Evolutionary conservation across 2,888 invertebrate genomes (phyloP).

Genomic region (Zele albiditarsus): DNA sequence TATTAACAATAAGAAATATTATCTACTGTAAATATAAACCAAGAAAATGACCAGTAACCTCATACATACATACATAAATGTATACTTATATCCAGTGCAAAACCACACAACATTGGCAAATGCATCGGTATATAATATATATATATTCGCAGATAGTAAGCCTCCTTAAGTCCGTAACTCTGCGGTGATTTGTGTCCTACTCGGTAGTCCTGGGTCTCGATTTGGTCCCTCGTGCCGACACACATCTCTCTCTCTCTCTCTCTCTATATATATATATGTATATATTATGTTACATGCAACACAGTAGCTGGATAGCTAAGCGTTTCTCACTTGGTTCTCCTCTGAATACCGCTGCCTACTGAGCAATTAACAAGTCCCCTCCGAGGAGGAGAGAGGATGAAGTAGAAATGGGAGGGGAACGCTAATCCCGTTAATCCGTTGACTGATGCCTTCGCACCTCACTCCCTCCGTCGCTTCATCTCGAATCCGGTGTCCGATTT

Average conservation of each 20-base stretch:
- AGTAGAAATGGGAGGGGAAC: background rate
- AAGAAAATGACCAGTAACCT: background rate
- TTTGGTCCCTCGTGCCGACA: constrained; percentile 24
- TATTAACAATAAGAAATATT: background rate
- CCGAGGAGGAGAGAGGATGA: constrained; percentile 60
- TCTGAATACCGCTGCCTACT: constrained; percentile 56
- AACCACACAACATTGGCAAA: constrained; percentile 33
- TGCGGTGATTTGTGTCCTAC: constrained; percentile 69
- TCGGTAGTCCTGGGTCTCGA: constrained; percentile 43
- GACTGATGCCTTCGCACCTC: constrained; percentile 68
- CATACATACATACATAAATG: constrained; percentile 5
- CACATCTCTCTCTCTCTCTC: constrained; percentile 31
- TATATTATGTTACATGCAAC: constrained; percentile 19
- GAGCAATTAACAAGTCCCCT: constrained; percentile 73
- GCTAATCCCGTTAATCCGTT: constrained; percentile 72
- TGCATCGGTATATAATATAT: constrained; percentile 34
- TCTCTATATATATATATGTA: background rate
- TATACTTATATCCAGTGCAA: constrained; percentile 25
- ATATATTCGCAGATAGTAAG: constrained; percentile 58
- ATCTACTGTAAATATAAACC: background rate
- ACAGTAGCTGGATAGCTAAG: constrained; percentile 32
- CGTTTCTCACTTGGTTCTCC: constrained; percentile 39
- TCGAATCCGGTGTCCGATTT: constrained; percentile 33
- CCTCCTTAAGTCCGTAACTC: constrained; percentile 72
- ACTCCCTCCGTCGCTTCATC: constrained; percentile 32